Evolutionary conservation across 2,888 invertebrate genomes (phyloP).

Genomic region (Hypena proboscidalis): DNA sequence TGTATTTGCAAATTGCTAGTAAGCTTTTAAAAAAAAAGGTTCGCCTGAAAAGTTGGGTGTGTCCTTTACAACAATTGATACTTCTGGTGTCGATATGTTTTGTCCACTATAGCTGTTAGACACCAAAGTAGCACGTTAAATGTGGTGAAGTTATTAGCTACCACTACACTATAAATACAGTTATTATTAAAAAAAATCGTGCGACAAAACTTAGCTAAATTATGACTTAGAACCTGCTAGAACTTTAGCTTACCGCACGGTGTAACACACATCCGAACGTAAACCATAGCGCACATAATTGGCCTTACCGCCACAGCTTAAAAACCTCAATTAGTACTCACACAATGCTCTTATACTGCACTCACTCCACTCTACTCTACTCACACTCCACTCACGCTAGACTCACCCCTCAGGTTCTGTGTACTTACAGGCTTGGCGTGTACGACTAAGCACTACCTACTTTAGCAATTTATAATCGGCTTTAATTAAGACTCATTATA

Average conservation of each 20-base stretch:
- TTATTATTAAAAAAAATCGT: too few species aligned
- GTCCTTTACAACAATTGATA: too few species aligned
- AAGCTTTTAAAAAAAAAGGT: too few species aligned
- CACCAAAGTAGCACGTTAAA: too few species aligned
- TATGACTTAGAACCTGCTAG: too few species aligned
- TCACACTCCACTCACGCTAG: constrained; percentile 21
- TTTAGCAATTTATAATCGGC: constrained; percentile 17
- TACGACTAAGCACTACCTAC: constrained; percentile 16
- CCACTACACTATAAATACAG: too few species aligned
- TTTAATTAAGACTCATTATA: constrained; percentile 35
- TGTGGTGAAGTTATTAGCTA: too few species aligned
- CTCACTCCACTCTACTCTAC: constrained; percentile 13
- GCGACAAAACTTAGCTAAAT: too few species aligned
- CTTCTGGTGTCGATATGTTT: too few species aligned
- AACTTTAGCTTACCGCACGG: constrained; percentile 12
- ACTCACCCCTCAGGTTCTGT: constrained; percentile 24
- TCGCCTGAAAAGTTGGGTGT: too few species aligned
- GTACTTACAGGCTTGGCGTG: constrained; percentile 28
- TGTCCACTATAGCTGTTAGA: too few species aligned
- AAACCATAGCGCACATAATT: constrained; percentile 50
- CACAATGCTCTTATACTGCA: constrained; percentile 37
- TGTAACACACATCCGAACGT: constrained; percentile 29
- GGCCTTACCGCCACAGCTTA: constrained; percentile 41
- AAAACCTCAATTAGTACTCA: constrained; percentile 48
- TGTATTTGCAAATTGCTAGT: too few species aligned